Base-by-base conservation (phyloP, 2,888 invertebrate species). In the Linyphia triangularis region DNA sequence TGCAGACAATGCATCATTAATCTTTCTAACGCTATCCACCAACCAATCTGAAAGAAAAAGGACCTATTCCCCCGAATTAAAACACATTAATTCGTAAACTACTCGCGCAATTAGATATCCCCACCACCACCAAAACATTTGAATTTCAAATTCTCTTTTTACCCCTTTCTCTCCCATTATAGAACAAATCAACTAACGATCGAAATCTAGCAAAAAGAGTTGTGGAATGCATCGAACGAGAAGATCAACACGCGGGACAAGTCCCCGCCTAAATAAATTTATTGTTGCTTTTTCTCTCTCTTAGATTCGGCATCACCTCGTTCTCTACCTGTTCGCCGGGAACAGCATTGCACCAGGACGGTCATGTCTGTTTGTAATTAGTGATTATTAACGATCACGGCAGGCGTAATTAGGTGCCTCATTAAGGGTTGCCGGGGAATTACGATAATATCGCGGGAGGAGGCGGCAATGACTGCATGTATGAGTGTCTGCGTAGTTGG, bases 321-420 rank as follows among this genome's bases (percentile, higher is more conserved):
- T 9, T 33, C 33, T 51, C 51, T 85, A 78, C 78, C 85, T 85
- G 85, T 78, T 61, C 59, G 84, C 75, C 83, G 72, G 59, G 70
- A 83, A 61, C 75, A 75, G 81, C 82, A 70, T 78, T 70, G 33
- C 28, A 43, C 28, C 63, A 67, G 81, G 73, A 75, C 88, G 88
- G 88, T 83, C 82, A 88, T 88, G 88, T 88, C 88, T 88, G 88
- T 88, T 88, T 83, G 88, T 88, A 88, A 88, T 88, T 88, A 88
- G 88, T 75, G 88, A 88, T 88, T 88, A 88, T 88, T 88, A 88
- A 88, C 88, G 88, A 88, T 88, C 88, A 88, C 82, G 88, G 88
- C 88, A 88, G 83, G 77, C 88, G 88, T 88, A 88, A 88, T 88
- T 88, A 88, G 88, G 88, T 88, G 88, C 88, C 88, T 88, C 88